Base-by-base conservation (phyloP, 2,888 invertebrate genomes). In the Thalpophila matura region DNA sequence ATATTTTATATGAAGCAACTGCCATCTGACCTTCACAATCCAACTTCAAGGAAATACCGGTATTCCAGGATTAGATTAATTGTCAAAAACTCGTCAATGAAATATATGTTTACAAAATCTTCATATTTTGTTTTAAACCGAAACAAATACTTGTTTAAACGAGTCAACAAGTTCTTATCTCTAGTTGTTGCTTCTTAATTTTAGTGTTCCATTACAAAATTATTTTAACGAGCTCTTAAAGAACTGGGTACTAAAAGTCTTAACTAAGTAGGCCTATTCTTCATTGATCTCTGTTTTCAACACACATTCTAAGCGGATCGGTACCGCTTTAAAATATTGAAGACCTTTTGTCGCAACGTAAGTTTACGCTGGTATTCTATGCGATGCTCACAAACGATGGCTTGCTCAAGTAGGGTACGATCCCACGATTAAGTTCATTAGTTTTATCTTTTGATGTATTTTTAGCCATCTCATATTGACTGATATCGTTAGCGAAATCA, bases 371-470 rank as follows among this genome's bases (percentile, higher is more conserved):
- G 47, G 43, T 75, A 70, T 73, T 68, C 50, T 51, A 16, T 55
- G 16, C 33, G 59, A 68, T 75, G 45, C 40, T 42, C 55, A 59
- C 56, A 73, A 58, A 43, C 47, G 61, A 68, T 40, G 10, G 22
- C 59, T 69, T 64, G 69, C 65, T 63, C 58, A 70, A 74, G 54
- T 56, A 50, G 53, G 53, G 51, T 73, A 68, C 43, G 66, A 74
- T 76, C 76, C 59, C 78, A 76, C 78, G 74, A 74, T 77, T 59
- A 72, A 24, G 35, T 53, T 77, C 51, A 77, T 70, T 70, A 66
- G 40, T 29, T 57, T 58, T 65, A 69, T 67, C 37, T 65, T 53
- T 47, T 57, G 57, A 50, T 60, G 46, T 65, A 75, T 70, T 69
- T 63, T 74, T 74, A 63, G 42, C 43, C n/a, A 24, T 53, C 46